A percentile compares a stretch with the other conserved stretches of the same genome.
phyloP scores from a whole-genome alignment of 2,113 vertebrate species.

The Psammodynastes pulverulentus region DNA sequence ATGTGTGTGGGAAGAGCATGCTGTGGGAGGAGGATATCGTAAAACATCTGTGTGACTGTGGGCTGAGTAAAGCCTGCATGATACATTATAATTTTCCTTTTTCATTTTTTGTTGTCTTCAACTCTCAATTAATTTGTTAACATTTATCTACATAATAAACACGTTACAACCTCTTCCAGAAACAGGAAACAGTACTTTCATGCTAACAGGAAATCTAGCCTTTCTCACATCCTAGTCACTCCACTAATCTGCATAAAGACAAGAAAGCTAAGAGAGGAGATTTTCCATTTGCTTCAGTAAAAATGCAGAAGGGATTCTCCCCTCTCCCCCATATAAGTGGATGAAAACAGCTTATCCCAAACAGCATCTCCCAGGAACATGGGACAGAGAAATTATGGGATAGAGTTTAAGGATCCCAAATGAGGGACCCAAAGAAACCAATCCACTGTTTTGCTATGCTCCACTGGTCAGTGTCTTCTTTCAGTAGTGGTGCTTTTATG shows the following conservation, averaged over 20 bases:
- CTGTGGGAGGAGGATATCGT: neutral
- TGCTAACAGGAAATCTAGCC: neutral
- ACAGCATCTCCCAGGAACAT: neutral
- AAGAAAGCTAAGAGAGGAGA: neutral
- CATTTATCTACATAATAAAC: neutral
- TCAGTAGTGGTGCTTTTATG: neutral
- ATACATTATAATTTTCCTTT: neutral
- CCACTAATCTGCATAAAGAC: neutral
- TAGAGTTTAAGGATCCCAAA: neutral
- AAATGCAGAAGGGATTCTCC: neutral
- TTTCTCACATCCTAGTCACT: neutral
- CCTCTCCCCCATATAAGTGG: neutral
- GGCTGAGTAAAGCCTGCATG: neutral
- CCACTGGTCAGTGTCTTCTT: neutral
- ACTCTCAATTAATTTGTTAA: neutral
- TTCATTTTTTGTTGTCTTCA: neutral
- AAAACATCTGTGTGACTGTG: neutral
- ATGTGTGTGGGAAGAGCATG: neutral
- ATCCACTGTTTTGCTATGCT: neutral
- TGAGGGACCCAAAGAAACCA: neutral
- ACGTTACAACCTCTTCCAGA: neutral
- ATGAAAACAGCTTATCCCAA: neutral
- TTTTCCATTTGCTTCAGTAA: neutral
- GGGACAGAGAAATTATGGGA: neutral
- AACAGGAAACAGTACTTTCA: neutral